Evolutionary conservation across 2,113 vertebrate genomes (phyloP).

Genomic region (Orycteropus afer): DNA sequence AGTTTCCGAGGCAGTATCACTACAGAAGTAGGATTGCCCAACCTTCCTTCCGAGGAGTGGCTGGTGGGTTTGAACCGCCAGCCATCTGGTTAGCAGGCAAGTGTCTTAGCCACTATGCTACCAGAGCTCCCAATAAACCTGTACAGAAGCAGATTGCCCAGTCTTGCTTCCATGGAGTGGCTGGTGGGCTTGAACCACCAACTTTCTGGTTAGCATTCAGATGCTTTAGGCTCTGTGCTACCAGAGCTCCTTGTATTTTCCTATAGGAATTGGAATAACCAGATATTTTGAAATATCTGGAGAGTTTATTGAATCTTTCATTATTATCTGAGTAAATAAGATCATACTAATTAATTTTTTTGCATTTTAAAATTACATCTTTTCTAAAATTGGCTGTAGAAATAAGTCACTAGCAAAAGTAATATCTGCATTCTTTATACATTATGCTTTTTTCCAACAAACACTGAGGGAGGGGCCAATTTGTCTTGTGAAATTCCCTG

Average conservation of each 20-base stretch:
- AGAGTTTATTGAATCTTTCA: background rate
- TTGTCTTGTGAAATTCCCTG: background rate
- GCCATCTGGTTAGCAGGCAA: too few relatives aligned
- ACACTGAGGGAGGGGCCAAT: background rate
- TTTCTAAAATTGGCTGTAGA: constrained; percentile 17
- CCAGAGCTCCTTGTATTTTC: background rate
- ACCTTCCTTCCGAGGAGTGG: too few relatives aligned
- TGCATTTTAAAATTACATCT: background rate
- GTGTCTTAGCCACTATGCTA: too few relatives aligned
- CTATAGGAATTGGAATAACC: background rate
- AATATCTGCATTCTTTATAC: background rate
- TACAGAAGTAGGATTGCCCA: too few relatives aligned
- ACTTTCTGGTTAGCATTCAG: too few relatives aligned
- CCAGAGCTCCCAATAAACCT: too few relatives aligned
- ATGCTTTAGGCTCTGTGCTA: too few relatives aligned
- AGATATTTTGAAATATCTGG: background rate
- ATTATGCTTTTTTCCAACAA: background rate
- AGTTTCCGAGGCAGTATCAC: too few relatives aligned
- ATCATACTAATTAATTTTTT: background rate
- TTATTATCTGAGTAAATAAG: constrained; percentile 8
- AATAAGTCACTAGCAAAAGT: background rate
- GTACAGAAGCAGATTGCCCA: too few relatives aligned
- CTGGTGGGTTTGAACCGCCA: too few relatives aligned
- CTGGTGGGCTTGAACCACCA: too few relatives aligned
- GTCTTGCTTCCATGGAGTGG: too few relatives aligned